Evolutionary conservation across 1,140 invertebrate genomes (phyloP), one percentile per base, ranked within the genome.

Genomic region (Steinernema feltiae): DNA sequence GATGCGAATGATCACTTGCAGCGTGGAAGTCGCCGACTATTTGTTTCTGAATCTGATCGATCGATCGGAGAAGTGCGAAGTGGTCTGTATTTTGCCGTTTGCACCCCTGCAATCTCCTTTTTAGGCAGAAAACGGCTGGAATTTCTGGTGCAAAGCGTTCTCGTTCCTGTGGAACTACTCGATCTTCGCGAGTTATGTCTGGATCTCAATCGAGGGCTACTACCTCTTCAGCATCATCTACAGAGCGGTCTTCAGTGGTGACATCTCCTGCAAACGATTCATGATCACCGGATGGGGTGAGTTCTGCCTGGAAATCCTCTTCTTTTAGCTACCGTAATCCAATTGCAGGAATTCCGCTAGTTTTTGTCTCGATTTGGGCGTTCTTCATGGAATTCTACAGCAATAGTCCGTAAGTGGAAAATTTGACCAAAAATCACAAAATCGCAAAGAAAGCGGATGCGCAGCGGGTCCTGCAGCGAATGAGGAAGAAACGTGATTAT

Each of bases 91-190:
- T 41, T 41, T 41, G 7, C 35, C 35, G 35, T 41, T 41, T 41
- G 7, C 35, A 41, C 18, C 35, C 35, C 18, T 41, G 18, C 24
- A 17, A 15, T 27, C 24, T 7, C 24, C 53, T 63, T 63, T 63
- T 63, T 27, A 63, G 53, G 7, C 24, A 27, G 3, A 15, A 17
- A 27, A 7, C 24, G 53, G 24, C 24, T 21, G 7, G 7, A 63
- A 63, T 27, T 63, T 63, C 24, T 63, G 15, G 53, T 63, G 53
- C 53, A 63, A 63, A 27, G 53, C 53, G 53, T 63, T 63, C 53
- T 63, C 53, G 7, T 63, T 63, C 53, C 53, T 63, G 3, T 63
- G 53, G 53, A 63, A 63, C 53, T 63, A 63, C 24, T 63, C 53
- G 12, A 63, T 63, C 24, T 63, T 63, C 53, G 53, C 53, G 12